These are phyloP conservation scores for Amphilophus citrinellus DNA, from an alignment of 2,113 vertebrate genomes.

Conservation along the genomic window DNA sequence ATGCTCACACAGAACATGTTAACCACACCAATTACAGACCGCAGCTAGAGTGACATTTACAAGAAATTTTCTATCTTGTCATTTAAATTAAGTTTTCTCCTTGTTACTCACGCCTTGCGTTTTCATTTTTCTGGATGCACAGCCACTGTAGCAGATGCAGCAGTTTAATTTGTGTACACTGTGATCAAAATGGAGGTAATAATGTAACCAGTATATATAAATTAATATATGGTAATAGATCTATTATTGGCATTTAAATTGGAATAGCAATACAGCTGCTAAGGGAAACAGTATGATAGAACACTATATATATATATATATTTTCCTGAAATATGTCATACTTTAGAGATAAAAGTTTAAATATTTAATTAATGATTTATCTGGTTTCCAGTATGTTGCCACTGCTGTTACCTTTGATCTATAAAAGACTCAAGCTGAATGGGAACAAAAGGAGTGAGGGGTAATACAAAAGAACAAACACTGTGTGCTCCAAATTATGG, in stretches of 20 bases:
- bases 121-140: conserved; percentile 70
- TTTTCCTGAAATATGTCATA: neutral
- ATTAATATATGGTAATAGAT: neutral
- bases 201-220: neutral
- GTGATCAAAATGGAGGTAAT: conserved; percentile 64
- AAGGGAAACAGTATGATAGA: neutral
- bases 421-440: conserved; percentile 71
- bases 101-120: conserved; percentile 72
- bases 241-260: neutral
- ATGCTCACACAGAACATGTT: conserved; percentile 48
- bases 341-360: conserved; percentile 30
- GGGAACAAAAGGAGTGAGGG: conserved; percentile 64
- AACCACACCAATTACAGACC: conserved; percentile 74
- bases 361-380: conserved; percentile 54
- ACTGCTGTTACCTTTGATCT: conserved; percentile 71
- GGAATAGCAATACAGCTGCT: neutral
- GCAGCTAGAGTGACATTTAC: conserved; percentile 63
- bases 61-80: conserved; percentile 73
- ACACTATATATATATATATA: neutral
- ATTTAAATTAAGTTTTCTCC: conserved; percentile 80
- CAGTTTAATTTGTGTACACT: conserved; percentile 68
- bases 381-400: conserved; percentile 63
- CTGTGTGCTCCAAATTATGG: conserved; percentile 68
- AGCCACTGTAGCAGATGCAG: conserved; percentile 59
- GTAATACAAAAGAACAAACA: conserved; percentile 69